Evolutionary conservation across 2,888 invertebrate genomes (phyloP).

Genomic region (Linhomoeus sp.): DNA sequence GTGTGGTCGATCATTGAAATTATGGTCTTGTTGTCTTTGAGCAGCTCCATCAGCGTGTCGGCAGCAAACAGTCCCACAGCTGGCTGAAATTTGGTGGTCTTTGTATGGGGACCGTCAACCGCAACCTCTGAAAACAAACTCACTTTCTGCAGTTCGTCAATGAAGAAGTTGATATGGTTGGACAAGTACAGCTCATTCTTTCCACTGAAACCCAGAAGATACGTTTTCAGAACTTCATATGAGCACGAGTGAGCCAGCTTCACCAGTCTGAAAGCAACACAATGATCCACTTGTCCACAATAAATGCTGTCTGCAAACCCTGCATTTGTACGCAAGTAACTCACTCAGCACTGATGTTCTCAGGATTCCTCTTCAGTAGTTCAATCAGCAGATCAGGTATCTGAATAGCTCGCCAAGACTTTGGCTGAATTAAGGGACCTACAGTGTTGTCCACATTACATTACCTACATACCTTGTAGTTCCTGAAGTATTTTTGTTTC

Average conservation of each 20-base stretch:
- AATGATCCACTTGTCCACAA: too few relatives aligned
- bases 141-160: not conserved
- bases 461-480: too few relatives aligned
- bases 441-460: too few relatives aligned
- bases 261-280: not conserved
- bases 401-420: too few relatives aligned
- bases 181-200: conserved; percentile 4
- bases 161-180: conserved; percentile 2
- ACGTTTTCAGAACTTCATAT: not conserved
- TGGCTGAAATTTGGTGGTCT: not conserved
- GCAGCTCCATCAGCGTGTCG: conserved; percentile 4
- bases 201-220: conserved; percentile 1
- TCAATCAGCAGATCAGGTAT: not conserved
- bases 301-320: too few relatives aligned
- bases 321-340: not conserved
- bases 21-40: conserved; percentile 1
- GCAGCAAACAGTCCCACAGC: not conserved
- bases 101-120: not conserved
- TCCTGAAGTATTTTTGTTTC: not conserved
- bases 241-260: not conserved
- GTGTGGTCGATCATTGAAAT: not conserved
- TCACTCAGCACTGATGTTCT: not conserved
- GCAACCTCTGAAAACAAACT: not conserved
- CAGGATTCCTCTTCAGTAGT: not conserved
- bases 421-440: too few relatives aligned